phyloP scores from a whole-genome alignment of 2,888 invertebrate species.

The Argynnis bischoffii region DNA sequence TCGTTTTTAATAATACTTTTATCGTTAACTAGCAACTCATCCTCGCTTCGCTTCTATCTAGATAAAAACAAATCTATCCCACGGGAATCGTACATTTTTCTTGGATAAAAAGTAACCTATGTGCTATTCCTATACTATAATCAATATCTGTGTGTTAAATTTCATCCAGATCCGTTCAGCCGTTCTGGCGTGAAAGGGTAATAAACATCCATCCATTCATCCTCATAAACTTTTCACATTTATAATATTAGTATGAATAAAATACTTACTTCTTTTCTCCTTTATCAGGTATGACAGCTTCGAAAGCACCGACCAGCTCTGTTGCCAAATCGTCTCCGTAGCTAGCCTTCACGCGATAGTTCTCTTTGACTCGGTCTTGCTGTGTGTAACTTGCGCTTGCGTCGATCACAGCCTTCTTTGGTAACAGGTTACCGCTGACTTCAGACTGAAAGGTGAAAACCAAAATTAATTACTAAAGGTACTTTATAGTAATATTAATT shows the following conservation, averaged over 20 bases:
- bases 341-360: constrained; percentile 65
- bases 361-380: constrained; percentile 56
- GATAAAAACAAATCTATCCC: no score
- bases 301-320: constrained; percentile 69
- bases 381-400: constrained; percentile 51
- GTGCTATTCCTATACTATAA: no score
- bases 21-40: no score
- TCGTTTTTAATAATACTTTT: no score
- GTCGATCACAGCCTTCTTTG: constrained; percentile 55
- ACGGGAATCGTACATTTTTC: no score
- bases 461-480: not conserved
- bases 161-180: no score
- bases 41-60: no score
- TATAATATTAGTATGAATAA: not conserved
- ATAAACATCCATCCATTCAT: no score
- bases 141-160: no score
- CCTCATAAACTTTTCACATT: no score
- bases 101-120: no score
- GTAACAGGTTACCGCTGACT: constrained; percentile 61
- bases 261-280: constrained; percentile 65
- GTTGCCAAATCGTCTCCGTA: constrained; percentile 69
- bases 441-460: constrained; percentile 51
- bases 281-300: constrained; percentile 53
- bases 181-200: no score
- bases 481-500: not conserved